Conservation (phyloP, 2,888 invertebrate species). For the Actias luna region DNA sequence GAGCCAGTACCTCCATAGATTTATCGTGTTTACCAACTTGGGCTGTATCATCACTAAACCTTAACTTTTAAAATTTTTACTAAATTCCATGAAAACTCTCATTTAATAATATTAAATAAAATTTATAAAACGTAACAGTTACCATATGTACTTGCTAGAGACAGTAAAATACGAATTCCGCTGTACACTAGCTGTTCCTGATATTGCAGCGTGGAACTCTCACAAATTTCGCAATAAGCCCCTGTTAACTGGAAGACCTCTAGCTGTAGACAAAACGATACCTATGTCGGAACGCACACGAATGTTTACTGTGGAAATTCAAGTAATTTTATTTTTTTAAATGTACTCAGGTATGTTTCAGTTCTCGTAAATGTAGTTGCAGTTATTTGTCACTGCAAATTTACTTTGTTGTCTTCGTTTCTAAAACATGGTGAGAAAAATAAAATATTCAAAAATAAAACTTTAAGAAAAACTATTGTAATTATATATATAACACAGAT, state of each 20-base stretch:
- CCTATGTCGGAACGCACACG: not conserved
- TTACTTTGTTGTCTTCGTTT: not conserved
- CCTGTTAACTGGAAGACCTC: slow-evolving; percentile 23
- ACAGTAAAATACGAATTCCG: slow-evolving; percentile 40
- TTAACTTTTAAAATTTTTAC: no score
- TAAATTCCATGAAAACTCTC: no score
- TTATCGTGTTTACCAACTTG: no score
- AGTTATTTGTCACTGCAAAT: not conserved
- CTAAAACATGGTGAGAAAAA: not conserved
- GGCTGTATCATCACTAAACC: no score
- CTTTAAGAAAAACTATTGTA: not conserved
- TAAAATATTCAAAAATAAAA: not conserved
- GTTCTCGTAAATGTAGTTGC: not conserved
- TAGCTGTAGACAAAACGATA: slow-evolving; percentile 20
- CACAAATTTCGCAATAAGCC: slow-evolving; percentile 35
- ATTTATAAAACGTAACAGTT: not conserved
- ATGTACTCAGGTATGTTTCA: not conserved
- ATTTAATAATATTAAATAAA: not conserved
- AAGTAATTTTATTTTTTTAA: not conserved
- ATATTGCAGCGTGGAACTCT: slow-evolving; percentile 37
- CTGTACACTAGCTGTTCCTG: slow-evolving; percentile 30
- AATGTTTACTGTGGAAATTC: not conserved
- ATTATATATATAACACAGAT: not conserved
- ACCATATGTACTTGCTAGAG: not conserved
- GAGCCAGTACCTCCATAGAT: no score